Conservation (phyloP, 2,113 vertebrate species). For the Salvelinus fontinalis region DNA sequence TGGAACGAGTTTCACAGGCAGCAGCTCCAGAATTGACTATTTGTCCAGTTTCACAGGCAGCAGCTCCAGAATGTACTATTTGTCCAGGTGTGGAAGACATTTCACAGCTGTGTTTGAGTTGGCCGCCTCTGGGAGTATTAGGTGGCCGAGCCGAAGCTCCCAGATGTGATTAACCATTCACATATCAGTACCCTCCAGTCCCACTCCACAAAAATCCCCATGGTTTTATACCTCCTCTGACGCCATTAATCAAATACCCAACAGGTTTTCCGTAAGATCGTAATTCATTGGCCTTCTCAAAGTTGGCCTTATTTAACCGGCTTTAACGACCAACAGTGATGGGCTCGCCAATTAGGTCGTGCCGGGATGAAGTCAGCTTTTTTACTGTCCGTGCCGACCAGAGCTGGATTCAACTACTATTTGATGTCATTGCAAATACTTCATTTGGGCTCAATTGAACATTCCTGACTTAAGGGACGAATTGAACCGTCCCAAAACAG, state of each 20-base stretch:
- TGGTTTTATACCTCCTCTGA: conserved; percentile 71
- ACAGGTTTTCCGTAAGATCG: conserved; percentile 49
- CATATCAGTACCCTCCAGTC: conserved; percentile 57
- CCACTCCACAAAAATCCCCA: conserved; percentile 59
- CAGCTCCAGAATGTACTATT: not conserved
- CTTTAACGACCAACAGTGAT: conserved; percentile 17
- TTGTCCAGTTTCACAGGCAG: conserved; percentile 41
- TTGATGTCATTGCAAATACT: conserved; percentile 23
- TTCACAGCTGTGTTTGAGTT: conserved; percentile 85
- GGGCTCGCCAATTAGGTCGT: conserved; percentile 55
- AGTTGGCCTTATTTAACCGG: conserved; percentile 56
- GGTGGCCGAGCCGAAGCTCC: conserved; percentile 69
- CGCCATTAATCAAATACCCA: conserved; percentile 73
- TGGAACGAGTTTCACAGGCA: conserved; percentile 47
- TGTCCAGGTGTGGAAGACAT: conserved; percentile 63
- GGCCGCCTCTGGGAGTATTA: conserved; percentile 74
- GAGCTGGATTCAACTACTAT: conserved; percentile 44
- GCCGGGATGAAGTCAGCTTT: conserved; percentile 55
- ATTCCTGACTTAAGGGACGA: no score
- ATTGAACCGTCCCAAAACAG: no score
- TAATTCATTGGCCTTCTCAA: conserved; percentile 56
- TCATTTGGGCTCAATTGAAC: no score
- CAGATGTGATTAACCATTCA: conserved; percentile 75
- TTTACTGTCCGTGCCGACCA: conserved; percentile 19
- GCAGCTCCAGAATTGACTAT: not conserved